Conservation (phyloP, 37 sponge, comb jelly and placozoan species). For the Axinella damicornis region DNA sequence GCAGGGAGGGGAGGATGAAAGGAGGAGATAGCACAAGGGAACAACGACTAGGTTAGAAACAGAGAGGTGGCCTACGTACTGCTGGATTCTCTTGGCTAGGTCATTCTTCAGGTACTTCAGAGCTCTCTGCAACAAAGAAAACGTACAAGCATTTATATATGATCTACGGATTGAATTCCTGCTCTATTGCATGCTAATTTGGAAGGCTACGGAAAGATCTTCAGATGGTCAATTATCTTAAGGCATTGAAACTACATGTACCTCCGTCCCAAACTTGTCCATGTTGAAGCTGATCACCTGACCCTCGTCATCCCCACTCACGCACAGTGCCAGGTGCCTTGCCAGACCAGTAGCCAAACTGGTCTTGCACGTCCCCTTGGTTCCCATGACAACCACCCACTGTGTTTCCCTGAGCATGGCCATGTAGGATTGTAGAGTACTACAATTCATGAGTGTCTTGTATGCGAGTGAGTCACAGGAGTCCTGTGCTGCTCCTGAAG, state of each 20-base stretch:
- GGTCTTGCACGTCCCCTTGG: slow-evolving; percentile 85
- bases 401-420: slow-evolving; percentile 60
- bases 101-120: slow-evolving; percentile 50
- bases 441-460: slow-evolving; percentile 37
- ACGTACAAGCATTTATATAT: neutral
- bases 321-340: slow-evolving; percentile 45
- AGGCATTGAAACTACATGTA: no score
- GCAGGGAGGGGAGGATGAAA: no score
- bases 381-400: slow-evolving; percentile 89
- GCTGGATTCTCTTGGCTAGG: slow-evolving; percentile 34
- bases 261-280: slow-evolving; percentile 65
- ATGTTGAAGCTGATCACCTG: slow-evolving; percentile 47
- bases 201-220: no score
- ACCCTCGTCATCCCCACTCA: slow-evolving; percentile 38
- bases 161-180: no score
- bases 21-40: no score
- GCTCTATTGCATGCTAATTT: no score
- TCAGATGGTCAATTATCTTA: no score
- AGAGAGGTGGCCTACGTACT: neutral
- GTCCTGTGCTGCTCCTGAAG: slow-evolving; percentile 50
- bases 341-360: slow-evolving; percentile 63
- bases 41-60: no score
- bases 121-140: neutral
- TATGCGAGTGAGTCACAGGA: slow-evolving; percentile 68
- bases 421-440: slow-evolving; percentile 49